Evolutionary conservation across 2,113 vertebrate genomes (phyloP), one percentile per base, ranked within the genome.

Genomic region (Jaculus jaculus): DNA sequence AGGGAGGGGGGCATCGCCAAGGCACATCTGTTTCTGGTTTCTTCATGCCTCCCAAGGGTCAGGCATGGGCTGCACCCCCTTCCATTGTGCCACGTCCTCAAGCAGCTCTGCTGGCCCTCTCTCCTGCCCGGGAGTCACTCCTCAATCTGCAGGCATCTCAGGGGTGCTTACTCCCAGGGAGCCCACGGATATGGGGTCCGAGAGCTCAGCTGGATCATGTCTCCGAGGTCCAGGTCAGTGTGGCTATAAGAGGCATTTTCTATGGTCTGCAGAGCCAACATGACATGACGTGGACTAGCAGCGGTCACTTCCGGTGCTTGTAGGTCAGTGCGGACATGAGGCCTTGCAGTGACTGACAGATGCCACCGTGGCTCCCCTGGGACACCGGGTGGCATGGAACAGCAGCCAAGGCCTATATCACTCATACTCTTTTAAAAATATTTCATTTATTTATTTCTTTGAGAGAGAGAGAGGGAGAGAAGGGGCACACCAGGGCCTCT

Each of bases 121-220:
- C 39, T n/a, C 65, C 47, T 20, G 30, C 71, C 65, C 39, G 65
- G 32, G 24, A 61, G 37, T 32, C 32, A 39, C 32, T 24, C 37
- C 39, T n/a, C 20, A 18, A 8, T 58, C 32, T 13, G 15, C 54
- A 54, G 2, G 1, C 42, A 61, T 6, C 20, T n/a, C 28, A 11
- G 2, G 3, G 0, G 9, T 21, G 26, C 32, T 26, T 23, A 17
- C n/a, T 68, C 15, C 24, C 54, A 4, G 3, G 2, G 77, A 80
- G 24, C 23, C 32, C 1, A 11, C 15, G 34, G 54, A 39, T 30
- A 0, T 18, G 23, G 1, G 17, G 4, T n/a, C 30, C 9, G 12
- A 54, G 10, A 12, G 21, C 18, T 32, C 21, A 26, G 51, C 12
- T 0, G 39, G 24, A 37, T 21, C 17, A 3, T 0, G 2, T 30